These are phyloP conservation scores for Porites australiensis DNA, from an alignment of 64 coral and sea anemone genomes.

Conservation along the genomic window DNA sequence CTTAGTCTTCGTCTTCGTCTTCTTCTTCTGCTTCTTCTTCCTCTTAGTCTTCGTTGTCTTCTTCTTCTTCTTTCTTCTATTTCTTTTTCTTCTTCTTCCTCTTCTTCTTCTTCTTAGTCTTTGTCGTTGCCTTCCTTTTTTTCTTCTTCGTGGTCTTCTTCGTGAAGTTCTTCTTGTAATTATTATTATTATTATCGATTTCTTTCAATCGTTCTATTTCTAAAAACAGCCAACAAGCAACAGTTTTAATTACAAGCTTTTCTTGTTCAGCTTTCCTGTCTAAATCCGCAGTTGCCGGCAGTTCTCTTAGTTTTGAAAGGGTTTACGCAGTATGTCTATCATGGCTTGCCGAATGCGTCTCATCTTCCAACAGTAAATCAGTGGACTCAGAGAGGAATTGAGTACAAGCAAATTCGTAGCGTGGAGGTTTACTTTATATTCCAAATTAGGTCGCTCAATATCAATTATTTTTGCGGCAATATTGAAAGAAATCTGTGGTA, in stretches of 20 bases:
- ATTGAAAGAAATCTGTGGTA: no score
- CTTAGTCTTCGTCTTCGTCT: no score
- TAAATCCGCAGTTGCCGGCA: not conserved
- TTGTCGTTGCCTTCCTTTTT: not conserved
- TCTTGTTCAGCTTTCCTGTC: not conserved
- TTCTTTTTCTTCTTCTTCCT: not conserved
- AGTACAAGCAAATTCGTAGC: not conserved
- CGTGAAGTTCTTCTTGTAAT: not conserved
- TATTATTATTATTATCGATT: not conserved
- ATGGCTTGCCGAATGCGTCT: no score
- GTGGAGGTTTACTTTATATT: not conserved
- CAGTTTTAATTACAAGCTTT: not conserved
- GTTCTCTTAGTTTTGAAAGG: no score
- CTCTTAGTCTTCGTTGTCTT: no score
- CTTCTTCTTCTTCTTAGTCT: not conserved
- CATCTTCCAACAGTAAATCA: no score
- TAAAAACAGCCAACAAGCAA: not conserved
- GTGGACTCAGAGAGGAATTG: no score
- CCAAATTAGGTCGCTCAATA: not conserved
- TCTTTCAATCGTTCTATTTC: no score
- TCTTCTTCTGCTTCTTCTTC: no score
- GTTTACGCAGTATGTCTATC: no score
- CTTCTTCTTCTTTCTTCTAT: no score
- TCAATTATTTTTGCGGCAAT: not conserved
- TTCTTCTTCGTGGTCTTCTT: not conserved